Evolutionary conservation across 1,140 invertebrate species (phyloP), one percentile per base, ranked within the genome.

Genomic region (Pinna nobilis): DNA sequence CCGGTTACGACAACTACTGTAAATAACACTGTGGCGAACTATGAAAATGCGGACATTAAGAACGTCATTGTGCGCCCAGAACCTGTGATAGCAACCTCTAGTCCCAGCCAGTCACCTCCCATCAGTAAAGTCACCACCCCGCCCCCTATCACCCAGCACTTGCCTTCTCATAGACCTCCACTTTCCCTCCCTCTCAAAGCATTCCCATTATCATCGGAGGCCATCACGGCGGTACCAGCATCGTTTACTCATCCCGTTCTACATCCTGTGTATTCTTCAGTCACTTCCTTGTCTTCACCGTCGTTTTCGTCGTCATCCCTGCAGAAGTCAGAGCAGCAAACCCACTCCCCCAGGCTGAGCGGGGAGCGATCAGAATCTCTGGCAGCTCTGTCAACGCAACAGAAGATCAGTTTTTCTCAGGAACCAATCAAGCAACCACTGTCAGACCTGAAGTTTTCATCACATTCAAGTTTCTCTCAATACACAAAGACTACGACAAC

Each of bases 131-230:
- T 63, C 18, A n/a, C 37, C 86, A 39, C 83, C 85, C 44, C 83
- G 30, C 83, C 83, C n/a, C 83, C 81, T 13, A 85, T 84, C 33
- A 83, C 87, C 3, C 79, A 82, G 20, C 82, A 80, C 66, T 76
- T 76, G 7, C 70, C 78, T 20, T 69, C 65, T 47, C 74, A 74
- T 51, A 64, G 59, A 41, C 72, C 55, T 28, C 80, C 69, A 30
- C 59, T 66, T 15, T 74, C 72, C 51, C 53, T 55, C 57, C 37
- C 70, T 25, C 41, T 61, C 15, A 49, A 53, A 53, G 32, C 64
- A 32, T 57, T 65, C 47, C 28, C 44, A 51, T 39, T 44, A 25
- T 28, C 25, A 41, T 32, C 60, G 51, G 32, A 70, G 60, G 53
- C 49, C 55, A 57, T 51, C 20, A 23, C 39, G 23, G 32, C 57